Evolutionary conservation across 2,797 vertebrate species (phyloP).

Genomic region (Loris lydekkerianus): DNA sequence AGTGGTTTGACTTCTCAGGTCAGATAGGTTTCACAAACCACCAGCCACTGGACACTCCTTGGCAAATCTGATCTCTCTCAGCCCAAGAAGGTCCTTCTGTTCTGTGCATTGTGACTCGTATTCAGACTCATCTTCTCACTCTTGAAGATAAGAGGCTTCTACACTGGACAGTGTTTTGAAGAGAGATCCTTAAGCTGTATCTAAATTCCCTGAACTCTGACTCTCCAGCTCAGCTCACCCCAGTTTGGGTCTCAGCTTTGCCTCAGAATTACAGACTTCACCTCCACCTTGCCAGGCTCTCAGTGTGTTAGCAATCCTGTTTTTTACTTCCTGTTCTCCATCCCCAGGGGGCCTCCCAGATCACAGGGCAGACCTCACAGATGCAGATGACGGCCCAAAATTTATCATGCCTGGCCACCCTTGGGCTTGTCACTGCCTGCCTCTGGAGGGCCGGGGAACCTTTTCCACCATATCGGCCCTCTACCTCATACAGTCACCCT

Average conservation of each 20-base stretch:
- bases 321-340: neutral
- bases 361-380: neutral
- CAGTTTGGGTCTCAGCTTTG: neutral
- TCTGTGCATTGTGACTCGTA: too few relatives aligned
- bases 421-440: neutral
- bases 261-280: accelerated
- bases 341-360: neutral
- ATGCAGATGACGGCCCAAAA: neutral
- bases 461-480: neutral
- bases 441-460: neutral
- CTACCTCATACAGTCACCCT: neutral
- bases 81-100: neutral
- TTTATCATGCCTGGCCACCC: accelerated
- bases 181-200: neutral
- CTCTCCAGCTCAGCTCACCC: accelerated
- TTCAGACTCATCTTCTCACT: neutral
- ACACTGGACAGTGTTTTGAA: neutral
- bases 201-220: neutral
- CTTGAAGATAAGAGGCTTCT: neutral
- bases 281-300: neutral
- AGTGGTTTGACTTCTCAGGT: neutral
- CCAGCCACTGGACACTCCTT: neutral
- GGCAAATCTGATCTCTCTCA: neutral
- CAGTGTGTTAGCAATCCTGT: neutral
- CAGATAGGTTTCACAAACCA: neutral